Base-by-base conservation (phyloP, 2,113 vertebrate species). In the Scortum barcoo region DNA sequence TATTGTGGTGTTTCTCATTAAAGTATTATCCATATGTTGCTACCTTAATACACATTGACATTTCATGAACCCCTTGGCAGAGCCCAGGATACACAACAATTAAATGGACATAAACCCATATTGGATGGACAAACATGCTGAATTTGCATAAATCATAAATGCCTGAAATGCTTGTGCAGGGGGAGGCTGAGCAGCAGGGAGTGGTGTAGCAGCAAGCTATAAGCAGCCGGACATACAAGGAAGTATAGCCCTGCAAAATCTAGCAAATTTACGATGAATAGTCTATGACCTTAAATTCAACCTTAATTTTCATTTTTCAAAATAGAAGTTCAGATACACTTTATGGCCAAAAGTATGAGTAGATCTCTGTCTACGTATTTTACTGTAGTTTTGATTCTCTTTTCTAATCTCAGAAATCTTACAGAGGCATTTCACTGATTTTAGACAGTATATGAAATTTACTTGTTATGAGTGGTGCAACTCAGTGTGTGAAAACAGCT, bases 71-170 rank as follows among this genome's bases (percentile, higher is more conserved):
- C n/a, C 50, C 30, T 48, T 2, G 12, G 20, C 67, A 17, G 51
- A 54, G 53, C 26, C 12, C 33, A 19, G 42, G 3, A 60, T 9
- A 54, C 6, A 62, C 19, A 50, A 33, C 44, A 57, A 65, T 66
- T 38, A 66, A 46, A 50, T 62, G 5, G 44, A 40, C 51, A 60
- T 16, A 13, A 72, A 46, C 57, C n/a, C 38, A 14, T 13, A 26
- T 3, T 44, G 33, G 60, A 54, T 20, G 44, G 9, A 42, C 48
- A 68, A 48, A 77, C n/a, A 72, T 63, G 67, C 61, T 76, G 81
- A 28, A 50, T 69, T 17, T 11, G 57, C 61, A 78, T 73, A 68
- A 68, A 48, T 77, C 53, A n/a, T 3, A 77, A 36, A 46, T 42
- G 54, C 17, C 17, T n/a, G 20, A 20, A 51, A 46, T 54, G 36